These are phyloP conservation scores for Sternotherus odoratus DNA, from an alignment of 2,797 vertebrate species.

Conservation along the genomic window DNA sequence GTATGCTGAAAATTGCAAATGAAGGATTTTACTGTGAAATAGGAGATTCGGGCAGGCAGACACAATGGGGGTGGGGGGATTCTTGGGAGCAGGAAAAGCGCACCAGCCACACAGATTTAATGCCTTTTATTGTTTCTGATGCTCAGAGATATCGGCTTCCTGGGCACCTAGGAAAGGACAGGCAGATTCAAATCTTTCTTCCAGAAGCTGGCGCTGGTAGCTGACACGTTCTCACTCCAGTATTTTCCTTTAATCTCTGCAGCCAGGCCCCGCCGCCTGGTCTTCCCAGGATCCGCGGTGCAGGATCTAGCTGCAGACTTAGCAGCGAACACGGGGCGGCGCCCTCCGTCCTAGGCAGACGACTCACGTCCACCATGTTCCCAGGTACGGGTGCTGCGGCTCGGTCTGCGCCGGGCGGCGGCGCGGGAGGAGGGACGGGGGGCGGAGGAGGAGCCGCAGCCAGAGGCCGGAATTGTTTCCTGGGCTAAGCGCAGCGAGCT, in stretches of 20 bases:
- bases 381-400: background rate
- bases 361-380: background rate
- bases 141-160: background rate
- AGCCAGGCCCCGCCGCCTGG: background rate
- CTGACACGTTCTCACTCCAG: background rate
- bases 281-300: background rate
- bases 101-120: background rate
- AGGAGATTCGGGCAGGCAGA: background rate
- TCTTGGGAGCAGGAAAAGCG: background rate
- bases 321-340: background rate
- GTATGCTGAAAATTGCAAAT: background rate
- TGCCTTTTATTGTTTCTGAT: background rate
- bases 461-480: conserved; percentile 71
- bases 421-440: fast-evolving
- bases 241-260: background rate
- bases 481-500: conserved; percentile 50
- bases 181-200: background rate
- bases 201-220: background rate
- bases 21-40: background rate
- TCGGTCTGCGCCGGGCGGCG: background rate
- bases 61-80: too few species aligned
- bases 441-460: background rate
- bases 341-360: background rate
- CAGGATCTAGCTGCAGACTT: background rate
- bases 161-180: background rate